These are phyloP conservation scores for Bombylius major DNA, from an alignment of 2,888 invertebrate genomes.

Conservation along the genomic window DNA sequence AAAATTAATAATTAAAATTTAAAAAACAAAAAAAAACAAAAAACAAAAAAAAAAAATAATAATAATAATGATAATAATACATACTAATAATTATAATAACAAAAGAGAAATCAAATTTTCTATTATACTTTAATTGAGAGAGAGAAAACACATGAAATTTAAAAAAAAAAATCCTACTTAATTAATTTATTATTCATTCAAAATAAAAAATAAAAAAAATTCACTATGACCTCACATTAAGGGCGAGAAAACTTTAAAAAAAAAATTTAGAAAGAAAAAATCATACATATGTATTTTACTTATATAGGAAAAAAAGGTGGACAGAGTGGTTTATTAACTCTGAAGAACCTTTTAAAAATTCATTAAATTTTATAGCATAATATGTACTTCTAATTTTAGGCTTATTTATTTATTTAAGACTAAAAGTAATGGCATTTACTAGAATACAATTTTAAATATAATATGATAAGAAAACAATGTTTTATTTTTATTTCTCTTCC, in stretches of 20 bases:
- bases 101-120: not conserved
- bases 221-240: not conserved
- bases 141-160: too few relatives aligned
- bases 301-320: not conserved
- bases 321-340: not conserved
- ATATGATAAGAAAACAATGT: too few relatives aligned
- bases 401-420: slow-evolving; percentile 6
- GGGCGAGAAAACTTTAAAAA: not conserved
- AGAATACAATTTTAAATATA: slow-evolving; percentile 15
- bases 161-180: not conserved
- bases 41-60: not conserved
- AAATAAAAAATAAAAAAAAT: not conserved
- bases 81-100: not conserved
- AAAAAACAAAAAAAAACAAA: not conserved
- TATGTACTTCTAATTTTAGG: slow-evolving; percentile 1
- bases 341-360: not conserved
- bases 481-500: too few relatives aligned
- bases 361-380: not conserved
- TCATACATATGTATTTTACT: not conserved
- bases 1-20: not conserved
- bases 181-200: too few relatives aligned
- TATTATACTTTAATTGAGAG: too few relatives aligned
- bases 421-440: slow-evolving; percentile 35
- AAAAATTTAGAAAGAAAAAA: not conserved
- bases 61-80: not conserved